Evolutionary conservation across 1,140 invertebrate genomes (phyloP), one percentile per base, ranked within the genome.

Genomic region (Diabrotica undecimpunctata): DNA sequence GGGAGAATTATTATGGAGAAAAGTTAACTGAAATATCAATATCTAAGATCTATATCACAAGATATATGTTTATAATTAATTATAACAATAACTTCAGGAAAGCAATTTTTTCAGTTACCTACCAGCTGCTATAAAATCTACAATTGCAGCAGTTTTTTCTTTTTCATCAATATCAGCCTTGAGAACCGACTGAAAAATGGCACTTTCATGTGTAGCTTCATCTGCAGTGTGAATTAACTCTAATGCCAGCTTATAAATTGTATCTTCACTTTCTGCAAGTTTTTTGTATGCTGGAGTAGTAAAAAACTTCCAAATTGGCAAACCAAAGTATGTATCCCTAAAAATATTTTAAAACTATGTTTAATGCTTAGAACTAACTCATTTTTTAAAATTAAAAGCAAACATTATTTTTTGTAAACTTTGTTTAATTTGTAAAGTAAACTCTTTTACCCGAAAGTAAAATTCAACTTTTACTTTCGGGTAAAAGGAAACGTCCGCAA

Each of bases 41-140:
- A n/a, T n/a, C n/a, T n/a, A 25, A 25, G 25, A 12, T 1, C n/a
- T 53, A 11, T 14, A 53, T 53, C n/a, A n/a, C n/a, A n/a, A n/a
- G 10, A 0, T 53, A 51, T 51, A 51, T 12, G 8, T 46, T 46
- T 46, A 46, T 8, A 4, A 6, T 46, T 46, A 6, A 46, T 5
- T 10, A 46, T 1, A 46, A 46, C 3, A 46, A 46, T 6, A n/a
- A 46, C 6, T 46, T 0, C 3, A 46, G n/a, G 10, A 53, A 53
- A 12, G 10, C 10, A 53, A 53, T 25, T 25, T 25, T 4, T 25
- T 25, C 1, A 25, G 4, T 25, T 25, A 14, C 14, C 38, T 62
- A 62, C 61, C 92, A 35, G 91, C 90, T 2, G 91, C 90, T 69
- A 94, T 90, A 72, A 93, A 93, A 78, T 95, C 92, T 51, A 94